Evolutionary conservation across 2,797 vertebrate genomes (phyloP).

Genomic region (Sebastes hubbsi): DNA sequence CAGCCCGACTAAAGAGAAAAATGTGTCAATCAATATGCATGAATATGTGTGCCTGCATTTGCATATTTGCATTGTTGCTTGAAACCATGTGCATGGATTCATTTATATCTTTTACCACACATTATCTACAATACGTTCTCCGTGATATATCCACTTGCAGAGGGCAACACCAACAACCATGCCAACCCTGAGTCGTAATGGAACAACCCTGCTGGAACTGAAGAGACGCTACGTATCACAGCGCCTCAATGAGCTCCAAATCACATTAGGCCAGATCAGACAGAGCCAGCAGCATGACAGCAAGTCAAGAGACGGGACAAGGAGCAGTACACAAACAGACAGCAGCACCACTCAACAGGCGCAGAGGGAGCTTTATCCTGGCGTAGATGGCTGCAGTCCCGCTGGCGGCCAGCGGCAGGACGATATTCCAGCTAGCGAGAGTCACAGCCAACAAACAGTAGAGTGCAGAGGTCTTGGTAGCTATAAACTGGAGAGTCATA

Average conservation of each 20-base stretch:
- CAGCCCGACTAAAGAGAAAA: slow-evolving; percentile 2
- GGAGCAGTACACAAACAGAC: slow-evolving; percentile 35
- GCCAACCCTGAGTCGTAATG: slow-evolving; percentile 68
- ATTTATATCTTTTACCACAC: background rate
- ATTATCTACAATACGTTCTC: slow-evolving; percentile 9
- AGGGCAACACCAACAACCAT: slow-evolving; percentile 37
- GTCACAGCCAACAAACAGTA: slow-evolving; percentile 37
- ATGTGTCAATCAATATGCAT: slow-evolving; percentile 8
- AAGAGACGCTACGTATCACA: slow-evolving; percentile 79
- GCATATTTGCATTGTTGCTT: slow-evolving; percentile 4
- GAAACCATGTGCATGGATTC: background rate
- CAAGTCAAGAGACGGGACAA: slow-evolving; percentile 42
- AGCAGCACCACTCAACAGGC: slow-evolving; percentile 37
- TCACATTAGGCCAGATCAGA: slow-evolving; percentile 67
- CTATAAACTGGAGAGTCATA: slow-evolving; percentile 49
- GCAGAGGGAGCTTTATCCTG: slow-evolving; percentile 16
- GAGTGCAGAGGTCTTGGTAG: slow-evolving; percentile 29
- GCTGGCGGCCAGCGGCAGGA: slow-evolving; percentile 20
- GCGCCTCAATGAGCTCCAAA: slow-evolving; percentile 80
- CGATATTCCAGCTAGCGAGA: slow-evolving; percentile 33
- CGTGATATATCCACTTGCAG: slow-evolving; percentile 45
- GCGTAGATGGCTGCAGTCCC: slow-evolving; percentile 6
- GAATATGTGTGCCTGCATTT: slow-evolving; percentile 3
- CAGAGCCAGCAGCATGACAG: slow-evolving; percentile 62
- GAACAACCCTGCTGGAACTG: slow-evolving; percentile 79